Base-by-base conservation (phyloP, 2,888 invertebrate genomes). In the Ephialtes manifestator region DNA sequence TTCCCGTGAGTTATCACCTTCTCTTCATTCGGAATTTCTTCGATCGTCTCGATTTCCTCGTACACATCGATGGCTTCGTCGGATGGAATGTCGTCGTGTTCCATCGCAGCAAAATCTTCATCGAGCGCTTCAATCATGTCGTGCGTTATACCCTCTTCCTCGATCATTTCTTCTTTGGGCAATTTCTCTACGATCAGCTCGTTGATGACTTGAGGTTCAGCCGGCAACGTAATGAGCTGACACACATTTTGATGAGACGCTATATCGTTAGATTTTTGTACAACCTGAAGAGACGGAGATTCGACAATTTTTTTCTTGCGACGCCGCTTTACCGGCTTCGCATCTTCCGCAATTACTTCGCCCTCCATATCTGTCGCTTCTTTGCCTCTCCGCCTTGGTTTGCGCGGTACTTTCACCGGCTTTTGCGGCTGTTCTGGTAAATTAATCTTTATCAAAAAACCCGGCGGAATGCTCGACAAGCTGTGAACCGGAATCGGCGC, bases 401-500 rank as follows among this genome's bases (percentile, higher is more conserved):
- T 89, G 15, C 89, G 90, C 4, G 67, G 60, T 0, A 67, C 28
- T 67, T 90, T 90, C 0, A 63, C 18, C 1, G 75, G 78, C 55
- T 84, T 89, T 13, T 88, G 86, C 10, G 87, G 87, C 71, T 91
- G 91, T 13, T 92, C 92, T 0, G 94, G 94, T 8, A 94, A 85
- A 86, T 94, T 91, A 20, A 94, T 94, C 81, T 94, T 94, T 28
- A 94, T 93, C 20, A 94, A 81, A 20, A 94, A 88, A 43, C 94
- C 94, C 7, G 94, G 94, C 13, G 94, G 94, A 72, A 94, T 94
- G 78, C 93, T 93, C 13, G 94, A 92, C 10, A 94, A 87, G 88
- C 94, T 94, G 46, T 93, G 88, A 0, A 94, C 94, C 15, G 93
- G 94, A 81, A 94, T 94, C 2, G 94, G 94, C 39, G 92, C 90